These are phyloP conservation scores for Brachyptera risi DNA, from an alignment of 2,888 invertebrate genomes.

Conservation along the genomic window DNA sequence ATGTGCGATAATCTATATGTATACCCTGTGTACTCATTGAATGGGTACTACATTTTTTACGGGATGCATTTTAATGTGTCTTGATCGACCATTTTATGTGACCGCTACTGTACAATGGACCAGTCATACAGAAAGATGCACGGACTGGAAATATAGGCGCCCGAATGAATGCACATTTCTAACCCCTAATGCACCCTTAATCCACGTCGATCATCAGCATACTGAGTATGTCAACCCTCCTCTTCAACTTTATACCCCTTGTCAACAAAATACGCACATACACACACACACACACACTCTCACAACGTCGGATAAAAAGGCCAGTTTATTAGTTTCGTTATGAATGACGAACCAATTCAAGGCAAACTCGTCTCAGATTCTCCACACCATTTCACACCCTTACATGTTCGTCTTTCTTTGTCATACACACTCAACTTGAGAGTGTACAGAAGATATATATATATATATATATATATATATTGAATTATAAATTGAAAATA, in stretches of 20 bases:
- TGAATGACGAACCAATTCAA: too few species aligned
- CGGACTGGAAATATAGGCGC: neutral
- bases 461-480: too few species aligned
- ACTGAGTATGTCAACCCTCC: neutral
- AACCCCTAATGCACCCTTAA: slow-evolving; percentile 1
- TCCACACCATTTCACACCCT: neutral
- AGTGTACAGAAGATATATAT: too few species aligned
- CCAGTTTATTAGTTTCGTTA: neutral
- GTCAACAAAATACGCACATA: neutral
- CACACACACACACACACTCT: neutral
- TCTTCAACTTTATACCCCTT: neutral
- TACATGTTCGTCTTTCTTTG: neutral
- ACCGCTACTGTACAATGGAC: too few species aligned
- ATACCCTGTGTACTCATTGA: too few species aligned
- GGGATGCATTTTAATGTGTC: too few species aligned
- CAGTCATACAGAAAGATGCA: neutral
- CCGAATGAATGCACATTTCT: neutral
- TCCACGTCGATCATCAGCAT: neutral
- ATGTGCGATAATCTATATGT: too few species aligned
- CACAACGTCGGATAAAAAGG: neutral
- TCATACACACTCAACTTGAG: too few species aligned
- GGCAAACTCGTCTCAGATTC: neutral
- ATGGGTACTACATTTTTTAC: too few species aligned
- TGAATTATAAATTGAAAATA: too few species aligned
- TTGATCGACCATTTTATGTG: too few species aligned